Base-by-base conservation (phyloP, 2,888 invertebrate species). In the Onchidella celtica region DNA sequence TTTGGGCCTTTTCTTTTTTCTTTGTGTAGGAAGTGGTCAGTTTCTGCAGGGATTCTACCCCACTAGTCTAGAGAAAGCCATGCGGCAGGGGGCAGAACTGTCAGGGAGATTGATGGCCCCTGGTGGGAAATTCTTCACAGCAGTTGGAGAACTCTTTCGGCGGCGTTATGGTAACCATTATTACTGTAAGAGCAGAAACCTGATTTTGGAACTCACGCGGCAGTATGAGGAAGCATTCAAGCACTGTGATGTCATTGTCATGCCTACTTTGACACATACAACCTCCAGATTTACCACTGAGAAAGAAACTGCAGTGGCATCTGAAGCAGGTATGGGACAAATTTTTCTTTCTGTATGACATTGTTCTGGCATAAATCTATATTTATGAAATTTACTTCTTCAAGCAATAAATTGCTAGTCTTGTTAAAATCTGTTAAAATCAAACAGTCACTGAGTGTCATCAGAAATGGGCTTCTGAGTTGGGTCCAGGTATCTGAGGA, bases 161-260 rank as follows among this genome's bases (percentile, higher is more conserved):
- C 86, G 85, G 75, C 75, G 81, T 55, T 87, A 87, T 76, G 80
- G 84, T 21, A 86, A 85, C 75, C 83, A 83, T 14, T 87, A 87
- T 69, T 86, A 85, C 72, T 82, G 85, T 9, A 89, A 87, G 63
- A 87, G 85, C 1, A 82, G 84, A 40, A 90, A 89, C 81, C 63
- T 87, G 65, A 36, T 78, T 3, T 68, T 78, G 24, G 65, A 68
- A 9, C 72, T 89, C 21, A 83, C 75, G 2, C 65, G 70, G 32
- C 85, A 82, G 6, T 90, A 90, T 69, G 84, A 90, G 63, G 73
- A 85, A 14, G 84, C 82, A 4, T 84, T 90, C 63, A 68, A 83
- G 38, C 76, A 84, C 24, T 88, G 85, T 81, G 89, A 90, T 69
- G 88, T 89, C 57, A 73, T 90, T 9, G 77, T 90, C 21, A 87